Conservation (phyloP, 2,888 invertebrate species). For the Scaptomyza caliginosa region DNA sequence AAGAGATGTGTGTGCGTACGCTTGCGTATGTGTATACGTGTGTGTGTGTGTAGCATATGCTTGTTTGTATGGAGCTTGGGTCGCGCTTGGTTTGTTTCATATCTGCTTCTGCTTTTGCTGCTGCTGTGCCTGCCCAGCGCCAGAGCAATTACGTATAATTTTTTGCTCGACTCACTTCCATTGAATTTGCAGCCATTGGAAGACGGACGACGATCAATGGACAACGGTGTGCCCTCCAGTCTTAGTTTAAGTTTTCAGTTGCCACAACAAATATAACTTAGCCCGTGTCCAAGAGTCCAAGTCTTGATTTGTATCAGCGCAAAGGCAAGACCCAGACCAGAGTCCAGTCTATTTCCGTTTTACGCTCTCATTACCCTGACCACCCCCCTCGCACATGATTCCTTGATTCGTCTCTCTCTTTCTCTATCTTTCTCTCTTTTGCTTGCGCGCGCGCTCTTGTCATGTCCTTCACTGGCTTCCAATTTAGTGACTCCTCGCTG, state of each 20-base stretch:
- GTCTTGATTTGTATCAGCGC: constrained; percentile 45
- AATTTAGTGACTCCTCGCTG: constrained; percentile 52
- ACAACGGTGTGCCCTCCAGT: constrained; percentile 9
- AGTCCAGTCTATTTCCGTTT: constrained; percentile 52
- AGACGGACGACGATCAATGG: too few species aligned
- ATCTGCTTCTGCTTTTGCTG: constrained; percentile 31
- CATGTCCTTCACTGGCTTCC: constrained; percentile 57
- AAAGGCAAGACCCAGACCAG: constrained; percentile 10
- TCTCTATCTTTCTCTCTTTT: constrained; percentile 9
- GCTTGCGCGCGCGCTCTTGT: constrained; percentile 57
- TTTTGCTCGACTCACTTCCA: constrained; percentile 54
- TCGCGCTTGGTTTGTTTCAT: constrained; percentile 59
- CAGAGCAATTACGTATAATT: constrained; percentile 73
- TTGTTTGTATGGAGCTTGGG: constrained; percentile 39
- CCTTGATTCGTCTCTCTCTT: constrained; percentile 17
- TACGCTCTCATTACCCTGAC: constrained; percentile 13
- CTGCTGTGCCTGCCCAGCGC: constrained; percentile 64
- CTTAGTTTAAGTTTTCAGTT: not conserved
- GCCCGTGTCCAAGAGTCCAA: constrained; percentile 24
- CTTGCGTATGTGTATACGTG: constrained; percentile 1
- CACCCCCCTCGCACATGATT: constrained; percentile 2
- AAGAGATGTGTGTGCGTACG: constrained; percentile 22
- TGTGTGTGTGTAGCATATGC: constrained; percentile 15
- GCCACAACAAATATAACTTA: not conserved
- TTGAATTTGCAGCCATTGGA: constrained; percentile 38